phyloP scores from a whole-genome alignment of 2,113 vertebrate genomes.

The Axis porcinus region DNA sequence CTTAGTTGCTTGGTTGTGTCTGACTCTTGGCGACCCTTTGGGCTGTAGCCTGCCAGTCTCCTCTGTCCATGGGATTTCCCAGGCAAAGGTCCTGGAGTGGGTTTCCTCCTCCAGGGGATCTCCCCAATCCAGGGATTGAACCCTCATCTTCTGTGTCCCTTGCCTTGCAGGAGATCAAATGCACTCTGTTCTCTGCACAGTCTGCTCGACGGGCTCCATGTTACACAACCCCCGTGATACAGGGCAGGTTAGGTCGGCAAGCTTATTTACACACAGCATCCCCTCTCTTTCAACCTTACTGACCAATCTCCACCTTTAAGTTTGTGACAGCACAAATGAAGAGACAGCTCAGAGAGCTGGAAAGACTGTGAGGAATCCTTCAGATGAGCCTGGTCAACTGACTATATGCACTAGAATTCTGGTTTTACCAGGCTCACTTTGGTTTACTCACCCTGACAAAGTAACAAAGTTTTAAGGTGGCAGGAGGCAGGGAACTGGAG shows the following conservation, averaged over 20 bases:
- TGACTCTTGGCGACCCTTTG: background rate
- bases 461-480: background rate
- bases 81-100: background rate
- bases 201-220: background rate
- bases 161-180: background rate
- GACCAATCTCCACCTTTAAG: background rate
- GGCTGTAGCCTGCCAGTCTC: background rate
- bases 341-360: background rate
- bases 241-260: rapidly evolving
- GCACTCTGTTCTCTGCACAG: background rate
- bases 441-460: background rate
- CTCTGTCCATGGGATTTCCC: background rate
- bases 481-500: background rate
- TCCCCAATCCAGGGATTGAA: background rate
- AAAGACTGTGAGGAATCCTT: background rate
- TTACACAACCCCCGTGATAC: rapidly evolving
- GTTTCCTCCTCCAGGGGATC: background rate
- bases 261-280: background rate
- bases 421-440: background rate
- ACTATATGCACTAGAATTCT: background rate
- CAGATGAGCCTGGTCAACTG: background rate
- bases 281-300: background rate
- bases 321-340: background rate
- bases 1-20: background rate
- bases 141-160: background rate